phyloP scores from a whole-genome alignment of 2,113 vertebrate genomes.

The Tachuris rubrigastra region DNA sequence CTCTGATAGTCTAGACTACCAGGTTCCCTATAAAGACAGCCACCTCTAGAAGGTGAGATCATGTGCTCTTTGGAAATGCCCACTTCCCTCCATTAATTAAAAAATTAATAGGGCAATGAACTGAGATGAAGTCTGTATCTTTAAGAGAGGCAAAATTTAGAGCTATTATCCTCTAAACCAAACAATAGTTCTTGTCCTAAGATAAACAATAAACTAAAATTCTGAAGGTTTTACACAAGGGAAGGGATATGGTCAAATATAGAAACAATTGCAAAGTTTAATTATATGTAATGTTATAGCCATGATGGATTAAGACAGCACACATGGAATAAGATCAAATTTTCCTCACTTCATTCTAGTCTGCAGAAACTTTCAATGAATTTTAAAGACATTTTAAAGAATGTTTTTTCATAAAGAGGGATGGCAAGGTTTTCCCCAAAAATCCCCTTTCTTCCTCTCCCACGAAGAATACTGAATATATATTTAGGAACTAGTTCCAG shows the following conservation, averaged over 20 bases:
- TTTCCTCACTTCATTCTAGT: not conserved
- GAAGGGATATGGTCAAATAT: fast-evolving
- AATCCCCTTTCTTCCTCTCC: not conserved
- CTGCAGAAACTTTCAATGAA: not conserved
- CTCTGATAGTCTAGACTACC: not conserved
- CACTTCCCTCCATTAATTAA: not conserved
- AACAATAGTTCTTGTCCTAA: not conserved
- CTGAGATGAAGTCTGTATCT: not conserved
- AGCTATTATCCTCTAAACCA: not conserved
- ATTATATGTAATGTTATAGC: not conserved
- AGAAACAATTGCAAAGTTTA: not conserved
- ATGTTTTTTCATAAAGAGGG: not conserved
- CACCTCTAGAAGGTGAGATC: not conserved
- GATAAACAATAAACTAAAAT: not conserved
- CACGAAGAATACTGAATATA: not conserved
- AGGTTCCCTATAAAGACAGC: not conserved
- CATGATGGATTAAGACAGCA: not conserved
- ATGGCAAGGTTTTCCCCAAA: not conserved
- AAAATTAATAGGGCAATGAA: not conserved
- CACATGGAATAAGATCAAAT: not conserved
- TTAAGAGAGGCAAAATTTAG: not conserved
- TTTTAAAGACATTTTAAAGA: not conserved
- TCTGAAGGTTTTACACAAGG: not conserved
- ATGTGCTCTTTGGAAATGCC: not conserved
- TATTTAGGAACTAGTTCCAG: not conserved